These are phyloP conservation scores for Gallinago jamesoni DNA, from an alignment of 2,113 vertebrate genomes.

Conservation along the genomic window DNA sequence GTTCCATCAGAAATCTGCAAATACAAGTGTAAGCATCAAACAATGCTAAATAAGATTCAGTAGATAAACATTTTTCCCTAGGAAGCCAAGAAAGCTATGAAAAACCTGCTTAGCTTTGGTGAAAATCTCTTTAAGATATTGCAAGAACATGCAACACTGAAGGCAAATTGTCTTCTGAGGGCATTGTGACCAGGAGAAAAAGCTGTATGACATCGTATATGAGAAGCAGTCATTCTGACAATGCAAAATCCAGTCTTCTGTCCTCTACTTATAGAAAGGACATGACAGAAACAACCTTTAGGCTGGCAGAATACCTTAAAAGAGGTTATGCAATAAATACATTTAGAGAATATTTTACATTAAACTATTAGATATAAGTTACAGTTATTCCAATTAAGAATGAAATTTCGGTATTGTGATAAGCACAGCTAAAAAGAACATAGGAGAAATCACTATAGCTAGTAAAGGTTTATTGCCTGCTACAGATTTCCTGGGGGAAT, in stretches of 20 bases:
- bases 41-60: not conserved
- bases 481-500: conserved; percentile 34
- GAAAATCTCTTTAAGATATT: not conserved
- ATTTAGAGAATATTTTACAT: not conserved
- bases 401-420: not conserved
- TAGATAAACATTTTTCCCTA: not conserved
- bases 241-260: not conserved
- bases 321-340: not conserved
- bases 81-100: not conserved
- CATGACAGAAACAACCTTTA: not conserved
- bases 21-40: not conserved
- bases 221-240: not conserved
- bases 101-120: not conserved
- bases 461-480: not conserved
- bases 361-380: not conserved
- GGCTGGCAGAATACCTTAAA: not conserved
- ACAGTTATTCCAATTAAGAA: not conserved
- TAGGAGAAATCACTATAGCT: not conserved
- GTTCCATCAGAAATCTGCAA: conserved; percentile 23
- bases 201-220: not conserved
- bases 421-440: conserved; percentile 18
- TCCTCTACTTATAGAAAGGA: not conserved
- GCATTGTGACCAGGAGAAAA: not conserved
- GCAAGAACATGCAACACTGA: not conserved
- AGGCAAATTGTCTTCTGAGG: not conserved